phyloP scores from a whole-genome alignment of 2,113 vertebrate genomes.

The Aplodontia rufa region DNA sequence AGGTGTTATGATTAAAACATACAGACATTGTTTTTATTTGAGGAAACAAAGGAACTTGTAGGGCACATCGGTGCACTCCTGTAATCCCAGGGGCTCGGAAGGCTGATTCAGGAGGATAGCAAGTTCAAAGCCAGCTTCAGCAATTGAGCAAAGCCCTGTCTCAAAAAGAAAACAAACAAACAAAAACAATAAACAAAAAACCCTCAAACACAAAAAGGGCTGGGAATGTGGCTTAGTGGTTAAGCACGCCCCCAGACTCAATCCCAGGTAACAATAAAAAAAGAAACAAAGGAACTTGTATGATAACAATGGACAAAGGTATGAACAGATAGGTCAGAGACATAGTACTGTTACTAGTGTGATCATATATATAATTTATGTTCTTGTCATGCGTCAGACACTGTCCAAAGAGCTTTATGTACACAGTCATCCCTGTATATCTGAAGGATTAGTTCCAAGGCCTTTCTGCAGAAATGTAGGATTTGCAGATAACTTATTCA shows the following conservation, averaged over 20 bases:
- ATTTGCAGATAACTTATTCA: background rate
- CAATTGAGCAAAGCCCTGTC: too few relatives aligned
- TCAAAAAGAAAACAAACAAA: too few relatives aligned
- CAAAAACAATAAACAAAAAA: too few relatives aligned
- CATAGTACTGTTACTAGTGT: background rate
- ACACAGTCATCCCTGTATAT: background rate
- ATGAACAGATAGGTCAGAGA: background rate
- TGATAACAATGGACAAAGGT: background rate
- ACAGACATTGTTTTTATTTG: constrained; percentile 3
- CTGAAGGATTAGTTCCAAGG: background rate
- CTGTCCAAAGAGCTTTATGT: background rate
- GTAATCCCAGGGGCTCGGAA: too few relatives aligned
- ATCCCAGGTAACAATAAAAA: too few relatives aligned
- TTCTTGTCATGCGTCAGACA: background rate
- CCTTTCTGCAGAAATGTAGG: background rate
- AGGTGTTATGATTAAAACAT: constrained; percentile 31
- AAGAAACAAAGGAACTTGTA: background rate
- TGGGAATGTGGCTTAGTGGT: too few relatives aligned
- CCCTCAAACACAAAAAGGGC: too few relatives aligned
- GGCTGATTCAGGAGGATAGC: too few relatives aligned
- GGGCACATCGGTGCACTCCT: too few relatives aligned
- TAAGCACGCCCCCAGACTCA: too few relatives aligned
- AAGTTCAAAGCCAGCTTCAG: too few relatives aligned
- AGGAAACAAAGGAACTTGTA: background rate
- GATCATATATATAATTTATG: background rate